A percentile compares a stretch with the other conserved stretches of the same genome.
These are phyloP conservation scores for Mesaphorura yosii DNA, from an alignment of 1,140 invertebrate species.

Conservation along the genomic window DNA sequence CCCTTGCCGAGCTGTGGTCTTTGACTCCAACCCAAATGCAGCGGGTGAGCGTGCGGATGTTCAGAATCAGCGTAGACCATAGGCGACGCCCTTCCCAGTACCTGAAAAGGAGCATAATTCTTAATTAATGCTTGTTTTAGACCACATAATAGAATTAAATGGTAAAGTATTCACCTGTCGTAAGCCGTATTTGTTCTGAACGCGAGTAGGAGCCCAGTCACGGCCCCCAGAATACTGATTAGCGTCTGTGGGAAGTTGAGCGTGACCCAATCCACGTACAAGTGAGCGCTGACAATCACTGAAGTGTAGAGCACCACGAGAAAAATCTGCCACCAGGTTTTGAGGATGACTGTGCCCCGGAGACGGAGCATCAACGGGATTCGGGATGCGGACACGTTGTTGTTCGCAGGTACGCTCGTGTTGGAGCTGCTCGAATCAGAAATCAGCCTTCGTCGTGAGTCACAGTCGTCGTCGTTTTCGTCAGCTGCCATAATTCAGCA, in stretches of 20 bases:
- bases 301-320: slow-evolving; percentile 13
- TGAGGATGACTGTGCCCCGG: slow-evolving; percentile 4
- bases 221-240: slow-evolving; percentile 13
- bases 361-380: no score
- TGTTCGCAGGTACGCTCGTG: no score
- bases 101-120: no score
- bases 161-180: slow-evolving; percentile 3
- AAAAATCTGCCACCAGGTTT: slow-evolving; percentile 19
- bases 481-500: no score
- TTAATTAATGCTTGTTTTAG: not conserved
- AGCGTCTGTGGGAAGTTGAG: slow-evolving; percentile 13
- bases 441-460: no score
- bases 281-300: not conserved
- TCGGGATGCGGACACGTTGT: no score
- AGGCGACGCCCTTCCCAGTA: slow-evolving; percentile 16
- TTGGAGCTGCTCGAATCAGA: no score
- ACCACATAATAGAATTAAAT: no score
- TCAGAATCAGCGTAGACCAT: slow-evolving; percentile 14
- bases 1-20: slow-evolving; percentile 5
- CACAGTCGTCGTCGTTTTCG: no score
- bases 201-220: slow-evolving; percentile 16
- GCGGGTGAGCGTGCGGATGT: slow-evolving; percentile 9
- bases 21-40: slow-evolving; percentile 13
- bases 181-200: slow-evolving; percentile 27
- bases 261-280: not conserved